A percentile compares a stretch with the other conserved stretches of the same genome.
phyloP scores from a whole-genome alignment of 2,888 invertebrate species.

The Drosophila pseudotalamancana region DNA sequence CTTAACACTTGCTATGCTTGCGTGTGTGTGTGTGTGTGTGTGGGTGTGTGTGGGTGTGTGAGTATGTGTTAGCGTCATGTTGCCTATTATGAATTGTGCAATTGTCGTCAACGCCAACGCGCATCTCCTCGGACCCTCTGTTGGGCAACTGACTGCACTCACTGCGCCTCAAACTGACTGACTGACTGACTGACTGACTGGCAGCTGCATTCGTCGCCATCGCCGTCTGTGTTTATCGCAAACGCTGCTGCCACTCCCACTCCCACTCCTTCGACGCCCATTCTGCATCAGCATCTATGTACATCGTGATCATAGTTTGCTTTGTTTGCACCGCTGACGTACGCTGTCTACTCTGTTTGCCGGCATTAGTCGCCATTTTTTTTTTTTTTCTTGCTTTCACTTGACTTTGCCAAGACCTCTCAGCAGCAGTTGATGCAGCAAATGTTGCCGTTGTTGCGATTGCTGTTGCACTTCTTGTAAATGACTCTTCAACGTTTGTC shows the following conservation, averaged over 20 bases:
- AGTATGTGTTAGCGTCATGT: slow-evolving; percentile 53
- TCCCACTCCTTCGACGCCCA: slow-evolving; percentile 3
- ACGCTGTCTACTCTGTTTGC: slow-evolving; percentile 66
- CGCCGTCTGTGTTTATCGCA: slow-evolving; percentile 37
- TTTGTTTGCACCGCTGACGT: slow-evolving; percentile 64
- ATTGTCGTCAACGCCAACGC: slow-evolving; percentile 73
- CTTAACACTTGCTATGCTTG: slow-evolving; percentile 62
- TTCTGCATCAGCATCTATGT: slow-evolving; percentile 11
- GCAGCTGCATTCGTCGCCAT: slow-evolving; percentile 40
- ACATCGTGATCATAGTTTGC: slow-evolving; percentile 34
- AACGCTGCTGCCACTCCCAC: slow-evolving; percentile 7
- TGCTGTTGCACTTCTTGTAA: slow-evolving; percentile 67
- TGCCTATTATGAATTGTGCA: slow-evolving; percentile 79
- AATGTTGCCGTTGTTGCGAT: slow-evolving; percentile 18
- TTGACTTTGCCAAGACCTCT: slow-evolving; percentile 38
- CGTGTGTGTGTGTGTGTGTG: background rate
- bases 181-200: slow-evolving; percentile 49
- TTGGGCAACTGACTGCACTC: slow-evolving; percentile 58
- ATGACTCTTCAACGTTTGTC: slow-evolving; percentile 77
- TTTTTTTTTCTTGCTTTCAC: slow-evolving; percentile 42
- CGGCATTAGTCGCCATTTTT: slow-evolving; percentile 67
- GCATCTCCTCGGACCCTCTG: slow-evolving; percentile 39
- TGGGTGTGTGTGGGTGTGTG: background rate
- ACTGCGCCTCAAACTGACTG: slow-evolving; percentile 31
- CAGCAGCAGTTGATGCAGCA: slow-evolving; percentile 18